Conservation (phyloP, 2,888 invertebrate genomes). For the Stenodema calcarata region DNA sequence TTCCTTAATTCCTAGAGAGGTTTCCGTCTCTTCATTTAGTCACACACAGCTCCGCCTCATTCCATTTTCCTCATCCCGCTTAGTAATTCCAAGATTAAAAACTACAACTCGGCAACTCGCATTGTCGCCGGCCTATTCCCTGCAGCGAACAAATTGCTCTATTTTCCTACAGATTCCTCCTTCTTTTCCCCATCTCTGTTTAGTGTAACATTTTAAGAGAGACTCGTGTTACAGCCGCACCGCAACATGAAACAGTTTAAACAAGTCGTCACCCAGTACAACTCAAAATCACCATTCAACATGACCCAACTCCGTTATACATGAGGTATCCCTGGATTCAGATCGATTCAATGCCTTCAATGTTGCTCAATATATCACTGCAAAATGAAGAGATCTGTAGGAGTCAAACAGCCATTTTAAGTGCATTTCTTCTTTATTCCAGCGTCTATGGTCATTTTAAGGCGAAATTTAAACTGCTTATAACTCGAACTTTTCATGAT, state of each 20-base stretch:
- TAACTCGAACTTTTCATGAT: no score
- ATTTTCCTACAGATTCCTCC: not conserved
- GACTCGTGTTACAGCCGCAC: not conserved
- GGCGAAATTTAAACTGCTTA: no score
- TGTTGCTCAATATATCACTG: no score
- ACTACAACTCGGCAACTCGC: conserved; percentile 23
- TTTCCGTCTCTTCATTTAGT: conserved; percentile 51
- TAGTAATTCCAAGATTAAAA: conserved; percentile 42
- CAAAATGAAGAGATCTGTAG: no score
- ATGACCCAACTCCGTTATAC: no score
- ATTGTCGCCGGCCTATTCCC: conserved; percentile 6
- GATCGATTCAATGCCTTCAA: no score
- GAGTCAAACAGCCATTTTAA: no score
- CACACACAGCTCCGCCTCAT: conserved; percentile 29
- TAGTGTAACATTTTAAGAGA: not conserved
- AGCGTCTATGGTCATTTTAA: no score
- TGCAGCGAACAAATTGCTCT: conserved; percentile 11
- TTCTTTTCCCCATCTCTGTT: not conserved
- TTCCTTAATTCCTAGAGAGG: conserved; percentile 53
- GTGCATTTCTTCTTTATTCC: no score
- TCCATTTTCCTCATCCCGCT: not conserved
- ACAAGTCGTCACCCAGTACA: not conserved
- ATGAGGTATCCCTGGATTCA: no score
- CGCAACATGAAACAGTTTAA: not conserved
- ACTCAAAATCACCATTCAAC: no score